Evolutionary conservation across 2,797 vertebrate genomes (phyloP), one percentile per base, ranked within the genome.

Genomic region (Eospalax fontanierii): DNA sequence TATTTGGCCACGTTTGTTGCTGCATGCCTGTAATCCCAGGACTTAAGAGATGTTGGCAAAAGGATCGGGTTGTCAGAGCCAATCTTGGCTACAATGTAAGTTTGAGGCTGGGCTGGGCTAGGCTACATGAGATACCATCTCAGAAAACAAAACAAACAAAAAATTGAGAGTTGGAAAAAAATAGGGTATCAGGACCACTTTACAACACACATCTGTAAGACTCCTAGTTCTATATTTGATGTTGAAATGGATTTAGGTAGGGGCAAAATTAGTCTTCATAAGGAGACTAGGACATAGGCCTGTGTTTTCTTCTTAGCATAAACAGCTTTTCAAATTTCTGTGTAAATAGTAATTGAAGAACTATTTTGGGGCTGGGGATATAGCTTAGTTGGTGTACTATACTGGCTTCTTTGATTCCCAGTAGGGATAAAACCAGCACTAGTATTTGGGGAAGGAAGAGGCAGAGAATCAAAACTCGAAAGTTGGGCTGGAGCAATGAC

Each of bases 191-290:
- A 91, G 43, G 16, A 28, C 46, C 35, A 30, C 84, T 95, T 95
- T 91, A 86, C 28, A 94, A 57, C 12, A 59, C 28, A 90, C 1
- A 86, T 82, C 75, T 87, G 70, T 30, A 14, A 80, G 15, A 73
- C 40, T 88, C 95, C 61, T 54, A 43, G 89, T 83, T n/a, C 78
- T 22, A 71, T 21, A 70, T 90, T 81, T 92, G 35, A 40, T 85
- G 14, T 92, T 78, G 65, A 74, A 83, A 79, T 54, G 40, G 38
- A 74, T 16, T 71, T 57, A 90, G 75, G 22, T 86, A 28, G 10
- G 2, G n/a, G 15, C 43, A 81, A 86, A 90, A 59, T 80, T 63
- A 35, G 68, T 65, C 40, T 80, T 79, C 84, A 50, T 59, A 80
- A 90, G 38, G 71, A 46, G 40, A 43, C 30, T 63, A 75, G 22